Evolutionary conservation across 2,888 invertebrate species (phyloP), one percentile per base, ranked within the genome.

Genomic region (Nasonia oneida): DNA sequence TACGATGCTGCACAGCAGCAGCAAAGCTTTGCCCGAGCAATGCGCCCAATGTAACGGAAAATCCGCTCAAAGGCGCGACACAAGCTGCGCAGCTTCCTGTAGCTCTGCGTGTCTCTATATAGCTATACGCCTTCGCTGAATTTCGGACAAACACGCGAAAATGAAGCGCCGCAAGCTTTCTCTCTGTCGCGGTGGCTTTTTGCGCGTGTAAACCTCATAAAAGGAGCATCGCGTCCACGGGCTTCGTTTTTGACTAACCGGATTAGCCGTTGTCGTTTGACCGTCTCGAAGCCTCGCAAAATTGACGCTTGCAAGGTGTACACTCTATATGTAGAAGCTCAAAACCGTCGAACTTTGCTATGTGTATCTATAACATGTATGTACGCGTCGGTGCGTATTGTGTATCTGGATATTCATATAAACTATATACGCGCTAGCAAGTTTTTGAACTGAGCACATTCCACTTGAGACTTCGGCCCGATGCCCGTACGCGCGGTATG

Each of bases 201-300:
- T 75, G 29, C 14, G 23, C 23, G n/a, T n/a, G 5, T 15, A 1
- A 1, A 33, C 14, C 37, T 15, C 14, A 70, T 29, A 18, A 71
- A 39, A 71, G 10, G 14, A 47, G 42, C 39, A 67, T 37, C 33
- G 18, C 12, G 15, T 33, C 18, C n/a, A 42, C 47, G 61, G 71
- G 70, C 70, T 84, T 84, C 80, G 57, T 75, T 67, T 79, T 53
- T 76, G 47, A 61, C 84, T 76, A 85, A 85, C 76, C 81, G 77
- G 47, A 81, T 85, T 85, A 85, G 33, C 5, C 81, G 64, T 37
- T 1, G 39, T 33, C 84, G 61, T 53, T 76, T 70, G 53, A 76
- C 33, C 33, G 4, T 33, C 47, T n/a, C n/a, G 57, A 61, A 29
- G 23, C 23, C 33, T 23, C n/a, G n/a, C n/a, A 61, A 61, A 61